A percentile compares a stretch with the other conserved stretches of the same genome.
Evolutionary conservation across 2,888 invertebrate genomes (phyloP).

Genomic region (Ophioninae sp.): DNA sequence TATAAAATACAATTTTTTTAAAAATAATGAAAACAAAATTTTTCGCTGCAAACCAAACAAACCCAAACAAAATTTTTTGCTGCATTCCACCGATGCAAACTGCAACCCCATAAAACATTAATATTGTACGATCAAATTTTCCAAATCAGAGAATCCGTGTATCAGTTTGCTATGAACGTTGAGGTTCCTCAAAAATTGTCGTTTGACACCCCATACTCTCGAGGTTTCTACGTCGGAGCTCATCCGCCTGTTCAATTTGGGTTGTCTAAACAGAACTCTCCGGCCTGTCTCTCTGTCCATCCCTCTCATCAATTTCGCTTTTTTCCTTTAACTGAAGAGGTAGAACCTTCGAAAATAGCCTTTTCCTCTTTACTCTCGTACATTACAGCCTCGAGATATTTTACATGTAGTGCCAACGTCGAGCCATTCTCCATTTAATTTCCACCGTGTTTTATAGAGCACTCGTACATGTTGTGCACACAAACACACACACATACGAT

Average conservation of each 20-base stretch:
- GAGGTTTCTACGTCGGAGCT: constrained; percentile 12
- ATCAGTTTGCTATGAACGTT: not conserved
- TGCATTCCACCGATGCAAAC: not conserved
- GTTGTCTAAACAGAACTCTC: constrained; percentile 36
- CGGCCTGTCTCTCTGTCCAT: not conserved
- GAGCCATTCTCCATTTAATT: constrained; percentile 49
- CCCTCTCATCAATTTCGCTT: constrained; percentile 24
- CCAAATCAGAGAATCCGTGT: not conserved
- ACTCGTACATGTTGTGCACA: constrained; percentile 5
- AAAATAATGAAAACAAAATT: too few species aligned
- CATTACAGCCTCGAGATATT: constrained; percentile 45
- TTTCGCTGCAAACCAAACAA: too few species aligned
- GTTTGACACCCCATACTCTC: constrained; percentile 19
- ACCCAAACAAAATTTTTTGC: too few species aligned
- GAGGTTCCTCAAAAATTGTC: not conserved
- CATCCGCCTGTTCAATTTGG: constrained; percentile 29
- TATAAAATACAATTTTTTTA: too few species aligned
- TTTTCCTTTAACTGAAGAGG: constrained; percentile 6
- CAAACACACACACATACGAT: constrained; percentile 9
- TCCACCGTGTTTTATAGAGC: constrained; percentile 31
- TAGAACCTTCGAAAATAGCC: constrained; percentile 28
- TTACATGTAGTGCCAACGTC: constrained; percentile 14
- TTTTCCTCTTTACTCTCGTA: constrained; percentile 37
- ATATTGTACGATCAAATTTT: not conserved
- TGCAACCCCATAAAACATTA: not conserved